Evolutionary conservation across 2,888 invertebrate genomes (phyloP).

Genomic region (Taenaris catops): DNA sequence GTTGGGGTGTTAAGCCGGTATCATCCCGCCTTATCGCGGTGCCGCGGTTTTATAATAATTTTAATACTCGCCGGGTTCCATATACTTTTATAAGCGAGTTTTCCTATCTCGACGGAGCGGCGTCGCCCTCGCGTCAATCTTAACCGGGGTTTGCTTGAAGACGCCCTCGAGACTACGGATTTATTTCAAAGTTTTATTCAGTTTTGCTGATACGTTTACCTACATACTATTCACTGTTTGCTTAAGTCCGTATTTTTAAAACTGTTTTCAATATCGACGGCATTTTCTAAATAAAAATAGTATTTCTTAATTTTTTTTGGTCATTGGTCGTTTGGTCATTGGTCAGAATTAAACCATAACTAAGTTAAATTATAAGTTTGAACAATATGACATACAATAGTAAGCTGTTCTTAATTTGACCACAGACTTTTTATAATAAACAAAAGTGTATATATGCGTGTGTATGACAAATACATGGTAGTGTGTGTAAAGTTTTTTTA

Average conservation of each 20-base stretch:
- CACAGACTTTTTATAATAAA: too few relatives aligned
- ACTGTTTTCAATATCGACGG: slow-evolving; percentile 5
- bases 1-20: slow-evolving; percentile 58
- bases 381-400: too few relatives aligned
- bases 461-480: too few relatives aligned
- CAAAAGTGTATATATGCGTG: too few relatives aligned
- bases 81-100: slow-evolving; percentile 55
- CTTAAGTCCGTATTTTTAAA: slow-evolving; percentile 3
- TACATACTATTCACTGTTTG: background rate
- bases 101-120: slow-evolving; percentile 35
- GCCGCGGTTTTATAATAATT: slow-evolving; percentile 74
- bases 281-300: too few relatives aligned
- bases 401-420: too few relatives aligned
- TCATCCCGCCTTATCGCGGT: slow-evolving; percentile 65
- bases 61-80: slow-evolving; percentile 54
- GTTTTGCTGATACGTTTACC: slow-evolving; percentile 12
- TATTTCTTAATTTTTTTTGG: too few relatives aligned
- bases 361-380: too few relatives aligned
- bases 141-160: slow-evolving; percentile 42
- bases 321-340: too few relatives aligned
- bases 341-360: too few relatives aligned
- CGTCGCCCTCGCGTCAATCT: slow-evolving; percentile 63
- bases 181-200: slow-evolving; percentile 43
- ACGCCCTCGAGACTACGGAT: slow-evolving; percentile 55
- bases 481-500: too few relatives aligned